Evolutionary conservation across 2,113 vertebrate genomes (phyloP), one percentile per base, ranked within the genome.

Genomic region (Ploceus nigricollis): DNA sequence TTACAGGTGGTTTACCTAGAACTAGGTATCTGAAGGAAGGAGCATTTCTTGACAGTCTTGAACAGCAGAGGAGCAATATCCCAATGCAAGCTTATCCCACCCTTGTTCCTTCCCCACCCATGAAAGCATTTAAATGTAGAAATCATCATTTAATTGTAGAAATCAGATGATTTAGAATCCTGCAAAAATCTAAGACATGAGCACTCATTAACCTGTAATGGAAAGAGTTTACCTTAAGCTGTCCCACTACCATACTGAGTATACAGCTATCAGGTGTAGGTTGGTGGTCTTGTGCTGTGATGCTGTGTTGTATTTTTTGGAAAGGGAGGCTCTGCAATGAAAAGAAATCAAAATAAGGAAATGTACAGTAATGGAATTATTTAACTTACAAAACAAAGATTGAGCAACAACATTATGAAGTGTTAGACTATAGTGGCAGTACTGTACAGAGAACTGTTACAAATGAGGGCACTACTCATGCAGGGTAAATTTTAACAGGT

Each of bases 201-300:
- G 17, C 17, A 23, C 39, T 77, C 72, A 18, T 89, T 82, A 81
- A 64, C 13, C 68, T 87, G 76, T 27, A 94, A 92, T 11, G 45
- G 64, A 61, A 81, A 75, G 69, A 24, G 68, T 98, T 98, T 98
- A 99, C 99, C 98, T 99, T 99, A 92, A 99, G 98, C 97, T 99
- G 99, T 96, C 99, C 99, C 97, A 99, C 99, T 95, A 99, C 99
- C 99, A 99, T 99, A 98, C 99, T 99, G 97, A 99, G 94, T 98
- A 99, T 99, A 98, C 99, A 99, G 98, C 98, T 98, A 97, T 99
- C 99, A 97, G 99, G 99, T 83, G 99, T 99, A 73, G 99, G 99
- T 96, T 99, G 99, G 97, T 99, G 99, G 97, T 99, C 99, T 98
- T 99, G 99, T 42, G 99, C 98, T 86, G 99, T 99, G 98, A 99